Conservation (phyloP, 2,113 vertebrate species). For the Malurus melanocephalus region DNA sequence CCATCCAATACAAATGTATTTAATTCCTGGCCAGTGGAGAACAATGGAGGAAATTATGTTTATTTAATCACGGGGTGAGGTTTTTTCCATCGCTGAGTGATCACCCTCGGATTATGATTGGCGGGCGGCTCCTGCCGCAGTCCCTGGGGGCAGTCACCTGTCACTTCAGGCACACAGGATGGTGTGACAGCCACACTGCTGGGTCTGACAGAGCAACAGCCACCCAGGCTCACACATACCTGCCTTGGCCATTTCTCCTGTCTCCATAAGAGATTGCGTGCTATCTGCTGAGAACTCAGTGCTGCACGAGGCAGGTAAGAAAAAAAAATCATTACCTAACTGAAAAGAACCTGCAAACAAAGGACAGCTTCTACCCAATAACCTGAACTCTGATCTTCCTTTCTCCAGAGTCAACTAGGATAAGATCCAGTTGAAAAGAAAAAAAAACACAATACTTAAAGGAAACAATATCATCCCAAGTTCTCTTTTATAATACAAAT, state of each 20-base stretch:
- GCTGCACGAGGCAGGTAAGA: accelerated
- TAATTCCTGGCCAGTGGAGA: neutral
- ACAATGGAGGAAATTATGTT: neutral
- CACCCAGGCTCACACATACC: neutral
- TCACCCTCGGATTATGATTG: neutral
- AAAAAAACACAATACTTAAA: neutral
- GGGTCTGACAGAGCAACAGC: slow-evolving; percentile 2
- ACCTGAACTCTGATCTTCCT: neutral
- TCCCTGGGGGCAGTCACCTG: slow-evolving; percentile 1
- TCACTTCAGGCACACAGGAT: slow-evolving; percentile 18
- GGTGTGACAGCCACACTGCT: neutral
- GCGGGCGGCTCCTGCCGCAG: neutral
- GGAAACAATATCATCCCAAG: neutral
- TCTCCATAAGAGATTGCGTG: neutral
- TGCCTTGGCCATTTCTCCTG: neutral
- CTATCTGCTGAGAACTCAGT: accelerated
- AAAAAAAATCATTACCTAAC: neutral
- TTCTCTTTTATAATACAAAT: neutral
- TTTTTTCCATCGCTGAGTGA: neutral
- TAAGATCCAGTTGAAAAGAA: neutral
- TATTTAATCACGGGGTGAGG: slow-evolving; percentile 8
- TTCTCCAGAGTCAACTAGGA: neutral
- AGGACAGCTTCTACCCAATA: neutral
- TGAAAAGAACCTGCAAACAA: neutral
- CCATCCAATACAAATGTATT: neutral